Conservation (phyloP, 2,797 vertebrate species). For the Gadopsis marmoratus region DNA sequence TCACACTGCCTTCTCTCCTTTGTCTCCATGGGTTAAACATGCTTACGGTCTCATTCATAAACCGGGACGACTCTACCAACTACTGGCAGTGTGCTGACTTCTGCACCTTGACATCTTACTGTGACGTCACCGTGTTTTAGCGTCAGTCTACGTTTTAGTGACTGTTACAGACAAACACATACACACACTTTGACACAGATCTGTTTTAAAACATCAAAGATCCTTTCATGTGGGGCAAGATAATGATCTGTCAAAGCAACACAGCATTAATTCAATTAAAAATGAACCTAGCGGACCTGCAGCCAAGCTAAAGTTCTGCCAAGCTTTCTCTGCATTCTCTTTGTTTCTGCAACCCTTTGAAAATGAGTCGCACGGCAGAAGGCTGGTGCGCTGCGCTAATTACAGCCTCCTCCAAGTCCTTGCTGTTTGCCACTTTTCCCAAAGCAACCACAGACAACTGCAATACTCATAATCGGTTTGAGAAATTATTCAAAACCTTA, state of each 20-base stretch:
- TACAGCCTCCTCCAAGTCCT: slow-evolving; percentile 22
- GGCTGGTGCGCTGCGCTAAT: slow-evolving; percentile 22
- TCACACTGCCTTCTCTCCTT: background rate
- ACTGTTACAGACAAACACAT: background rate
- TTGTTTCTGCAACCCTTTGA: slow-evolving; percentile 30
- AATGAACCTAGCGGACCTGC: slow-evolving; percentile 27
- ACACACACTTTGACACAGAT: background rate
- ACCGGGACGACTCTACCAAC: background rate
- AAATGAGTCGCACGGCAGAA: slow-evolving; percentile 15
- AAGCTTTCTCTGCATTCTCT: slow-evolving; percentile 19
- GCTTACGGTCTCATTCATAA: background rate
- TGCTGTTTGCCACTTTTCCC: slow-evolving; percentile 10
- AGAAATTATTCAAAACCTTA: background rate
- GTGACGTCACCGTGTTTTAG: background rate
- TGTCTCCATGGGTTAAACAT: slow-evolving; percentile 1
- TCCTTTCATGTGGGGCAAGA: background rate
- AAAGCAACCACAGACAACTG: slow-evolving; percentile 16
- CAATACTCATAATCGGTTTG: background rate
- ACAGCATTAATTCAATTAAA: background rate
- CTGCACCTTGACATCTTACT: background rate
- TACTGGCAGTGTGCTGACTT: background rate
- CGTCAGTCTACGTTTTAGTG: background rate
- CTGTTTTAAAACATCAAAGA: background rate
- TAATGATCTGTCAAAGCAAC: slow-evolving; percentile 5
- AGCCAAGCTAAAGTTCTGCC: slow-evolving; percentile 10